phyloP scores from a whole-genome alignment of 1,140 invertebrate species.

The Pseudomyrmex pallidus region DNA sequence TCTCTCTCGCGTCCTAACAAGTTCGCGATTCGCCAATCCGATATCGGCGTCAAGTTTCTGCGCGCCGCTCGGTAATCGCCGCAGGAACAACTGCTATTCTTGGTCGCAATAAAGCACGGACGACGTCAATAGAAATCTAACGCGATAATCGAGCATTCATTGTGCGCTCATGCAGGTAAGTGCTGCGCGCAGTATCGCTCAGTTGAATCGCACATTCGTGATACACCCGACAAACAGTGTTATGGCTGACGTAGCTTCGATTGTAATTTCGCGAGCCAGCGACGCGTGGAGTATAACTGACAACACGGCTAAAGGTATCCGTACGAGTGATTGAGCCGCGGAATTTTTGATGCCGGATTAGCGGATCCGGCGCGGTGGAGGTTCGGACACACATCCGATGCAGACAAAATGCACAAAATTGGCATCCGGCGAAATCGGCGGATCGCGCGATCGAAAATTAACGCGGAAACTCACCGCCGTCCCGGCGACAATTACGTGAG shows the following conservation, averaged over 20 bases:
- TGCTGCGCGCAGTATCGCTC: conserved; percentile 40
- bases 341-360: conserved; percentile 48
- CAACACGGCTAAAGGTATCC: conserved; percentile 3
- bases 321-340: conserved; percentile 29
- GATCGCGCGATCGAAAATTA: too few species aligned
- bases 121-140: conserved; percentile 48
- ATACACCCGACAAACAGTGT: conserved; percentile 37
- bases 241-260: conserved; percentile 60
- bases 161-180: conserved; percentile 60
- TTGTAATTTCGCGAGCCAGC: conserved; percentile 51
- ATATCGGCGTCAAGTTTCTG: conserved; percentile 23
- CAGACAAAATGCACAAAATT: too few species aligned
- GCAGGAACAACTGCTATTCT: conserved; percentile 12
- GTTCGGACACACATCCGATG: too few species aligned
- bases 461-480: too few species aligned
- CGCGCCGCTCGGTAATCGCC: background rate
- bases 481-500: too few species aligned
- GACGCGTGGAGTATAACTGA: conserved; percentile 30
- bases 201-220: conserved; percentile 56
- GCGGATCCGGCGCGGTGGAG: background rate
- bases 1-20: background rate
- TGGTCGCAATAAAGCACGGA: conserved; percentile 36
- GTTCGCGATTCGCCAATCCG: conserved; percentile 12
- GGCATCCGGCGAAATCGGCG: too few species aligned
- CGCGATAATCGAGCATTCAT: conserved; percentile 55